phyloP scores from a whole-genome alignment of 2,888 invertebrate genomes.

The Hirtodrosophila confusa region DNA sequence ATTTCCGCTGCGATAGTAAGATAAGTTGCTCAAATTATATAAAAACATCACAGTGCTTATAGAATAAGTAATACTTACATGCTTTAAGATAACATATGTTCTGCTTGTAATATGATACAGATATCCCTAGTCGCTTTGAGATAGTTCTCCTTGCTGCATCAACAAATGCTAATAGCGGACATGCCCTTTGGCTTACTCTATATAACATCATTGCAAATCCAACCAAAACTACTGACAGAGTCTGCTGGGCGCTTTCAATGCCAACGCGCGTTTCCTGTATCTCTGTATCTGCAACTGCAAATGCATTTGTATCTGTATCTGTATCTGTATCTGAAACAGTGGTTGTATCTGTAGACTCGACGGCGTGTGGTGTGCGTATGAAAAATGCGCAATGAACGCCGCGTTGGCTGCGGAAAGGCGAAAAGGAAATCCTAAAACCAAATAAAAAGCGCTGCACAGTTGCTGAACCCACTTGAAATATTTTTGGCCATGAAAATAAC shows the following conservation, averaged over 20 bases:
- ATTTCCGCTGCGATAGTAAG: too few relatives aligned
- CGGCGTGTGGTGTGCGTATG: constrained; percentile 34
- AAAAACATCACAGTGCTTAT: too few relatives aligned
- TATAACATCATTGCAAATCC: constrained; percentile 27
- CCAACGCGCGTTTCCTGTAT: constrained; percentile 49
- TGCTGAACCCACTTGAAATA: constrained; percentile 73
- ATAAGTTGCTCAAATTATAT: too few relatives aligned
- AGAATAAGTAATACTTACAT: too few relatives aligned
- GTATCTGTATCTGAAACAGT: constrained; percentile 2
- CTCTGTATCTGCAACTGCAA: constrained; percentile 46
- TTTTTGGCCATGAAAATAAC: constrained; percentile 72
- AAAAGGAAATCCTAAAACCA: constrained; percentile 63
- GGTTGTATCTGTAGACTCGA: constrained; percentile 2
- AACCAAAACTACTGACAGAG: constrained; percentile 48
- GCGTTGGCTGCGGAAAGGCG: constrained; percentile 26
- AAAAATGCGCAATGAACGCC: constrained; percentile 60
- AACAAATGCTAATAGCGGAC: constrained; percentile 1
- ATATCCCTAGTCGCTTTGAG: too few relatives aligned
- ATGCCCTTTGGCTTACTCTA: constrained; percentile 12
- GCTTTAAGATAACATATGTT: too few relatives aligned
- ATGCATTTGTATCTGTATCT: constrained; percentile 29
- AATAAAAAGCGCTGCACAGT: constrained; percentile 55
- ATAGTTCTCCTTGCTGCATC: too few relatives aligned
- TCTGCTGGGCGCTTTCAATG: constrained; percentile 42
- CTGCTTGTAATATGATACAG: too few relatives aligned